Evolutionary conservation across 2,113 vertebrate species (phyloP).

Genomic region (Chamaea fasciata): DNA sequence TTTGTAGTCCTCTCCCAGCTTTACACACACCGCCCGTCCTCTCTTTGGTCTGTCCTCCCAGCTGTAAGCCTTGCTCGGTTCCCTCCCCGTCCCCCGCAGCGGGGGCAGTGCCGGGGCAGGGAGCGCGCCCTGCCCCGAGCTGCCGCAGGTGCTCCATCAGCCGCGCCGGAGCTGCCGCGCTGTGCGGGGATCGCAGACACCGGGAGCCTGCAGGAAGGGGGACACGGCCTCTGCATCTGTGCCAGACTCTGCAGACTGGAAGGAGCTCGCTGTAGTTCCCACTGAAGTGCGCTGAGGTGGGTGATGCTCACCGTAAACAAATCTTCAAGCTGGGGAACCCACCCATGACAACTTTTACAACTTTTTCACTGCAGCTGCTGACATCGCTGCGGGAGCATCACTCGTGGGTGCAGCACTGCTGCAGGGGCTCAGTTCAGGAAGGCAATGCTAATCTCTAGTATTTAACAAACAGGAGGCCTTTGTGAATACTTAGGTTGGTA

Average conservation of each 20-base stretch:
- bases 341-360: neutral
- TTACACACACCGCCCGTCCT: neutral
- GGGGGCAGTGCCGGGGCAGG: accelerated
- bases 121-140: neutral
- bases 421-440: neutral
- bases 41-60: neutral
- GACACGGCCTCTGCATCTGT: accelerated
- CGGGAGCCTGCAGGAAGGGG: neutral
- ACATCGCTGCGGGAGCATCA: neutral
- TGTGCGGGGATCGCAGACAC: no score
- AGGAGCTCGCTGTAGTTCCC: neutral
- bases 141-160: neutral
- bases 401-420: neutral
- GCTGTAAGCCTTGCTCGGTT: neutral
- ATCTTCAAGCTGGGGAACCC: neutral
- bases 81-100: accelerated
- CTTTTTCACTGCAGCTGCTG: neutral
- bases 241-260: neutral
- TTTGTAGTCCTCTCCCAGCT: neutral
- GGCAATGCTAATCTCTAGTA: neutral
- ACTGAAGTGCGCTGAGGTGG: neutral
- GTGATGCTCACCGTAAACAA: neutral
- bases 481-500: neutral
- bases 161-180: no score
- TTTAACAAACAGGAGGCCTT: neutral